phyloP scores from a whole-genome alignment of 2,113 vertebrate species.

The Microcebus murinus region DNA sequence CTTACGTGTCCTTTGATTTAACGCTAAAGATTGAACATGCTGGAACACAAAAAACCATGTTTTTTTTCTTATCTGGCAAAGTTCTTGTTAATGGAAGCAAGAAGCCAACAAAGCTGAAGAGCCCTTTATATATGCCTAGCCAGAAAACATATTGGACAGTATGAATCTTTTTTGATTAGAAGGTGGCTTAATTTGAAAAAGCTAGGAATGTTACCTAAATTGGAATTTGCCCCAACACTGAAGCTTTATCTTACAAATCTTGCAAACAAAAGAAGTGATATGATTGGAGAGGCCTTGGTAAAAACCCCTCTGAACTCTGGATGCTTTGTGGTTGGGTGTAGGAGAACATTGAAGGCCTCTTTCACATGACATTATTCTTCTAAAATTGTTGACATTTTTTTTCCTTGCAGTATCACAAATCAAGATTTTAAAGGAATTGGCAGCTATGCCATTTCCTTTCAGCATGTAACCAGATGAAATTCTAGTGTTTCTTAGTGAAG shows the following conservation, averaged over 20 bases:
- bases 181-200: constrained; percentile 35
- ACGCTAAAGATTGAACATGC: background rate
- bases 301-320: background rate
- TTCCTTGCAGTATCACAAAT: background rate
- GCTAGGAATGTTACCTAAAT: background rate
- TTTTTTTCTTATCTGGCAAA: background rate
- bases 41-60: background rate
- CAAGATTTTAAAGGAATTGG: constrained; percentile 28
- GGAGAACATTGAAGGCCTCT: background rate
- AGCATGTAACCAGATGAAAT: background rate
- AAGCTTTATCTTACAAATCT: background rate
- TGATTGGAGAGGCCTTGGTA: background rate
- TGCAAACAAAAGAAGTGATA: background rate
- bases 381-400: background rate
- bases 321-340: background rate
- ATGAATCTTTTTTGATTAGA: constrained; percentile 14
- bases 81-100: background rate
- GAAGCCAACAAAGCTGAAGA: background rate
- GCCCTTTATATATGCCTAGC: background rate
- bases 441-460: background rate
- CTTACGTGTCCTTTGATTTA: background rate
- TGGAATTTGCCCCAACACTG: background rate
- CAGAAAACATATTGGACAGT: background rate
- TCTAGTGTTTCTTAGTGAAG: background rate
- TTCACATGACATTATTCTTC: background rate